These are phyloP conservation scores for Ceratothoa steindachneri DNA, from an alignment of 2,888 invertebrate genomes.

Conservation along the genomic window DNA sequence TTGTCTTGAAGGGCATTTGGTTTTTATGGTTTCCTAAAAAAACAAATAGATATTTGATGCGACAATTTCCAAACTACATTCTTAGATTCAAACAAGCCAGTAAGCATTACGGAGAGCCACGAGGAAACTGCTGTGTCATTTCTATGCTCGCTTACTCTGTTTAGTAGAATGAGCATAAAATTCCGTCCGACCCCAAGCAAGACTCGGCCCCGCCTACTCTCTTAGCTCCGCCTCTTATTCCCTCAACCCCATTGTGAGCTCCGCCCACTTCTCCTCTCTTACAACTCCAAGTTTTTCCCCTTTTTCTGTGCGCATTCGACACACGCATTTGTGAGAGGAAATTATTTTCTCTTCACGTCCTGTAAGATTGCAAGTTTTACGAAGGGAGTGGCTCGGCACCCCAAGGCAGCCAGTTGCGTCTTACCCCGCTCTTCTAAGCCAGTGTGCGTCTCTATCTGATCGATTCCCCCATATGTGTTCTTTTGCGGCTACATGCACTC, in stretches of 20 bases:
- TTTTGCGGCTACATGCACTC: not conserved
- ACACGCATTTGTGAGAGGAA: constrained; percentile 44
- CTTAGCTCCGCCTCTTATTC: not conserved
- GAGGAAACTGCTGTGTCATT: not conserved
- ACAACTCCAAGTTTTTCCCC: constrained; percentile 26
- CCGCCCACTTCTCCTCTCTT: constrained; percentile 8
- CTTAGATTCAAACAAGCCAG: no score
- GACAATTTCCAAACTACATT: no score
- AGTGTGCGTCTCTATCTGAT: not conserved
- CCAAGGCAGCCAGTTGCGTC: not conserved
- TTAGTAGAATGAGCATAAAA: not conserved
- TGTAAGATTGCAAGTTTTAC: constrained; percentile 47
- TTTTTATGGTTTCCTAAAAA: no score
- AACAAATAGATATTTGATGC: no score
- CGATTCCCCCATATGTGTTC: not conserved
- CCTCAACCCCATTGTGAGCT: not conserved
- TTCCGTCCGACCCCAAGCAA: not conserved
- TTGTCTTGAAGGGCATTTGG: no score
- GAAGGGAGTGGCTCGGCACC: constrained; percentile 23
- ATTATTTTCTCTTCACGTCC: constrained; percentile 47
- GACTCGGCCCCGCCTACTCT: not conserved
- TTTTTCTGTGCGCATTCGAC: constrained; percentile 34
- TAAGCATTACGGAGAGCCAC: no score
- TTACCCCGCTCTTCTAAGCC: constrained; percentile 7
- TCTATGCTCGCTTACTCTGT: not conserved